A percentile compares a stretch with the other conserved stretches of the same genome.
Evolutionary conservation across 2,888 invertebrate genomes (phyloP).

Genomic region (Eulithis prunata): DNA sequence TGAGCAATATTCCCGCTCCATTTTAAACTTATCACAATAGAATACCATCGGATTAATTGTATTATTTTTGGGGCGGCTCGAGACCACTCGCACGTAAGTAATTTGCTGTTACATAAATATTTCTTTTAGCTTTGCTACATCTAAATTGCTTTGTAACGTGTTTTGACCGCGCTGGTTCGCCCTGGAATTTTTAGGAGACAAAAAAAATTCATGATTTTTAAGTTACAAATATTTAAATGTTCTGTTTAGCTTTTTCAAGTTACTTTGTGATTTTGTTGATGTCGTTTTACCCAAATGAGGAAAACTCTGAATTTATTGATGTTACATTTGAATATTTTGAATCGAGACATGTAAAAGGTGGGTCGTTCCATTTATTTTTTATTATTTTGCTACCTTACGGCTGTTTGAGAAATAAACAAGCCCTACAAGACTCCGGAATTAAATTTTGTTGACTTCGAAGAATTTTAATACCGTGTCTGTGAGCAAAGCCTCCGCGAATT

Average conservation of each 20-base stretch:
- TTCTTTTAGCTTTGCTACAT: conserved; percentile 47
- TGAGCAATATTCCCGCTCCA: conserved; percentile 58
- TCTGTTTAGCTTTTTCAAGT: no score
- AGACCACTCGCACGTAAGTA: conserved; percentile 58
- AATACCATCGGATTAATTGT: conserved; percentile 66
- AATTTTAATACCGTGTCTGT: conserved; percentile 9
- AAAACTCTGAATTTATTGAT: conserved; percentile 17
- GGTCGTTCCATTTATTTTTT: neutral
- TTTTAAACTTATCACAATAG: conserved; percentile 71
- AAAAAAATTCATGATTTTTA: no score
- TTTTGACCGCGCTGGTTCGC: conserved; percentile 20
- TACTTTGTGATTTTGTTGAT: neutral
- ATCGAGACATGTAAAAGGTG: conserved; percentile 17
- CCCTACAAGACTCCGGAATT: neutral
- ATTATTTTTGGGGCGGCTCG: conserved; percentile 68
- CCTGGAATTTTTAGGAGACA: neutral
- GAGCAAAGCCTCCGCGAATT: neutral
- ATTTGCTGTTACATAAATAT: conserved; percentile 66
- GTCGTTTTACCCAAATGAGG: conserved; percentile 5
- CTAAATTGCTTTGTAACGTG: conserved; percentile 34
- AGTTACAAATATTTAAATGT: no score
- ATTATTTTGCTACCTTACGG: neutral
- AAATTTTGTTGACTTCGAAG: conserved; percentile 3
- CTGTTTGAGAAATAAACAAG: conserved; percentile 2
- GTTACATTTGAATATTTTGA: conserved; percentile 7